Conservation (phyloP, 2,113 vertebrate genomes). For the Cephalophus harveyi region DNA sequence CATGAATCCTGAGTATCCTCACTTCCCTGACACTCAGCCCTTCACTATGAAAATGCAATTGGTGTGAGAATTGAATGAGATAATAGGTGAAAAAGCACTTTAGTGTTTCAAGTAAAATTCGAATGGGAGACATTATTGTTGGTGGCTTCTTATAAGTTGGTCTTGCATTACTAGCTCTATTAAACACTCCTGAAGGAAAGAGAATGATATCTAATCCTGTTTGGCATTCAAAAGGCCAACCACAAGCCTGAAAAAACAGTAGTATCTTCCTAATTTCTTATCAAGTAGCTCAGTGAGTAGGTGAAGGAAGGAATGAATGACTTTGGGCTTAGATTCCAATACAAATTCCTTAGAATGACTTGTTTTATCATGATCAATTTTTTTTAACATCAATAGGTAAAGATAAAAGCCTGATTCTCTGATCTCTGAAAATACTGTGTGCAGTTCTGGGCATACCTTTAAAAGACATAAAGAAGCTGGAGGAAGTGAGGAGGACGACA, state of each 20-base stretch:
- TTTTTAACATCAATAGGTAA: constrained; percentile 67
- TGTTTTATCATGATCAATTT: constrained; percentile 56
- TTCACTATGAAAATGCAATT: background rate
- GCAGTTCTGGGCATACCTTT: constrained; percentile 45
- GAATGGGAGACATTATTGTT: background rate
- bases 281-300: background rate
- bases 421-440: constrained; percentile 62
- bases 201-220: background rate
- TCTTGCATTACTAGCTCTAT: background rate
- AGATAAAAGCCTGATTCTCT: constrained; percentile 65
- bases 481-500: constrained; percentile 52
- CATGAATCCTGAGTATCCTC: background rate
- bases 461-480: constrained; percentile 58
- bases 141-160: background rate
- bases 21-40: background rate
- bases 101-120: background rate
- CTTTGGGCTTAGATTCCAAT: constrained; percentile 36
- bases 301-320: background rate
- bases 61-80: background rate
- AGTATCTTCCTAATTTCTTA: background rate
- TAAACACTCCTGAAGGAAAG: background rate
- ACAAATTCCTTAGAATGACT: constrained; percentile 25
- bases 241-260: background rate
- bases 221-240: background rate
- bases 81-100: background rate